Conservation (phyloP, 1,140 invertebrate genomes). For the Nasonia vitripennis region DNA sequence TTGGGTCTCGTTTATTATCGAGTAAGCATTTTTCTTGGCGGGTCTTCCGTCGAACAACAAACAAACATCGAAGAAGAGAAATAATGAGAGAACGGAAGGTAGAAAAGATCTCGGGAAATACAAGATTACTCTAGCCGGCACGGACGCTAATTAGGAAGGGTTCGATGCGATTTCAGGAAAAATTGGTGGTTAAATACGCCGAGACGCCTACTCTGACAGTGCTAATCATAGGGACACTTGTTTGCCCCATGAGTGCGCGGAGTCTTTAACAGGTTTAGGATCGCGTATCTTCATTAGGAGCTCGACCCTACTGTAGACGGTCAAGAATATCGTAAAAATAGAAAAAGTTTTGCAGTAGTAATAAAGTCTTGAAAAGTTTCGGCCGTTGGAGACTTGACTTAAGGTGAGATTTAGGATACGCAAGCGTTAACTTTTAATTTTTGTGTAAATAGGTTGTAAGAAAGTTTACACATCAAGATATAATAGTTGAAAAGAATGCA, state of each 20-base stretch:
- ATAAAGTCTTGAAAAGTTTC: too few relatives aligned
- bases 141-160: background rate
- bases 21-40: background rate
- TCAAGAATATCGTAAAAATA: too few relatives aligned
- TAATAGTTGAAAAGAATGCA: too few relatives aligned
- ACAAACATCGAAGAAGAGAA: slow-evolving; percentile 10
- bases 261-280: background rate
- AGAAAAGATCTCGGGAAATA: slow-evolving; percentile 1
- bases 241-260: background rate
- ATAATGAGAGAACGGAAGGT: slow-evolving; percentile 21
- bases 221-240: background rate
- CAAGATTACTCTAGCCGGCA: background rate
- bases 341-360: too few relatives aligned
- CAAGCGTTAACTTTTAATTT: too few relatives aligned
- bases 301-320: background rate
- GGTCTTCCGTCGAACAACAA: slow-evolving; percentile 4
- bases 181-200: background rate
- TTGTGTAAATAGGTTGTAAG: too few relatives aligned
- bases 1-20: slow-evolving; percentile 22
- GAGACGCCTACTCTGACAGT: background rate
- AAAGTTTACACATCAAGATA: too few relatives aligned
- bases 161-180: background rate
- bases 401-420: too few relatives aligned
- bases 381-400: too few relatives aligned
- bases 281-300: background rate